phyloP scores from a whole-genome alignment of 2,888 invertebrate genomes.

The Aquatica leii region DNA sequence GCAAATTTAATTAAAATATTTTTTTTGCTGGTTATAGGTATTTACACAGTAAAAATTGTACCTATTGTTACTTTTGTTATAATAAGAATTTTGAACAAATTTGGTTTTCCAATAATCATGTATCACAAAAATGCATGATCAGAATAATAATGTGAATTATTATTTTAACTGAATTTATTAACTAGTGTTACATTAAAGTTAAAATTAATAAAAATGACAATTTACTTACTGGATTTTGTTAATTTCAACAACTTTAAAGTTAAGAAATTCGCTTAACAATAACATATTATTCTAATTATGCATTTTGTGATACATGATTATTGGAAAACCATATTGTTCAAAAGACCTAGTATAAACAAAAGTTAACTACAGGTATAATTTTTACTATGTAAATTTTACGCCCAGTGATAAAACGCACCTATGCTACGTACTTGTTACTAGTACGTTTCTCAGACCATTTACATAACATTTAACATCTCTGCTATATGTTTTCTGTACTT shows the following conservation, averaged over 20 bases:
- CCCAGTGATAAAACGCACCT: neutral
- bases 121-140: too few species aligned
- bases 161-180: too few species aligned
- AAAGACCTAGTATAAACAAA: neutral
- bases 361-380: neutral
- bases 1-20: slow-evolving; percentile 1
- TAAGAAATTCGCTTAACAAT: slow-evolving; percentile 2
- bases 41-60: too few species aligned
- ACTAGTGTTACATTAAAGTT: neutral
- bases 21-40: too few species aligned
- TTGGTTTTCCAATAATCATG: neutral
- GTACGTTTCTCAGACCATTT: slow-evolving; percentile 4
- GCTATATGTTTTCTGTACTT: slow-evolving; percentile 2
- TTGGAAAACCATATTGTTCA: slow-evolving; percentile 5
- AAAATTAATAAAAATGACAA: neutral
- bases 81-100: neutral
- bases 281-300: slow-evolving; percentile 2
- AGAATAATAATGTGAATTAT: too few species aligned
- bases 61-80: slow-evolving; percentile 3
- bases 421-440: neutral
- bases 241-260: neutral
- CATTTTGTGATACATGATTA: neutral
- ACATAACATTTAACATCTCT: slow-evolving; percentile 1
- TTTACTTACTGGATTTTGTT: slow-evolving; percentile 2
- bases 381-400: neutral